Conservation (phyloP, 1,140 invertebrate species). For the Drosophila athabasca region DNA sequence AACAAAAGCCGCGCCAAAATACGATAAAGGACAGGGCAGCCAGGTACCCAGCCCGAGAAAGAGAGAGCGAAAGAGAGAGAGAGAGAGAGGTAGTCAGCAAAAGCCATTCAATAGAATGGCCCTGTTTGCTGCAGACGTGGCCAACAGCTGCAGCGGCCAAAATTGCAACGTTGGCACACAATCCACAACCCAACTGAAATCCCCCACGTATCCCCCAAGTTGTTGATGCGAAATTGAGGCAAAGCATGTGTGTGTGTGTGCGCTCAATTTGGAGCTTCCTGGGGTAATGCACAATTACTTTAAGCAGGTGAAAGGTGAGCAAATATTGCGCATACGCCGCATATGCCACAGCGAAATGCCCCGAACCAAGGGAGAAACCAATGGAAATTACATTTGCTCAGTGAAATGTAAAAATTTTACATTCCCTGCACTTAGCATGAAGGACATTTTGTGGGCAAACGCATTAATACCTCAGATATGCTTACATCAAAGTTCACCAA, state of each 20-base stretch:
- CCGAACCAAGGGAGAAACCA: not conserved
- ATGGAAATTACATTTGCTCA: slow-evolving; percentile 44
- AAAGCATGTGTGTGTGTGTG: slow-evolving; percentile 23
- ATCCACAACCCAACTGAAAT: not conserved
- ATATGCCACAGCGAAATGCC: slow-evolving; percentile 15
- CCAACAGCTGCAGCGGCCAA: slow-evolving; percentile 43
- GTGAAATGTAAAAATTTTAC: slow-evolving; percentile 62
- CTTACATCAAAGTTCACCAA: slow-evolving; percentile 51
- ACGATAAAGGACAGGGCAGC: not conserved
- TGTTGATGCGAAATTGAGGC: slow-evolving; percentile 54
- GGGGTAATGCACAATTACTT: slow-evolving; percentile 50
- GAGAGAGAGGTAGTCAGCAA: slow-evolving; percentile 25
- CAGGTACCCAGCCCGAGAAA: too few species aligned
- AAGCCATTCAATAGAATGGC: slow-evolving; percentile 48
- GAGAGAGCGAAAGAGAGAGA: not conserved
- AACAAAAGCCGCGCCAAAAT: slow-evolving; percentile 41
- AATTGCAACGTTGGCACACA: slow-evolving; percentile 44
- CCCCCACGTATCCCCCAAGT: slow-evolving; percentile 42
- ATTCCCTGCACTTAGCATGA: slow-evolving; percentile 37
- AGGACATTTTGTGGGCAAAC: slow-evolving; percentile 18
- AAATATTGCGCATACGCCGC: slow-evolving; percentile 51
- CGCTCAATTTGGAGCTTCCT: slow-evolving; percentile 45
- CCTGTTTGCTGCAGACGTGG: slow-evolving; percentile 37
- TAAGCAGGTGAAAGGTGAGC: slow-evolving; percentile 15
- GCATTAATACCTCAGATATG: slow-evolving; percentile 19